phyloP scores from a whole-genome alignment of 2,113 vertebrate species.

The Sylvietta virens region DNA sequence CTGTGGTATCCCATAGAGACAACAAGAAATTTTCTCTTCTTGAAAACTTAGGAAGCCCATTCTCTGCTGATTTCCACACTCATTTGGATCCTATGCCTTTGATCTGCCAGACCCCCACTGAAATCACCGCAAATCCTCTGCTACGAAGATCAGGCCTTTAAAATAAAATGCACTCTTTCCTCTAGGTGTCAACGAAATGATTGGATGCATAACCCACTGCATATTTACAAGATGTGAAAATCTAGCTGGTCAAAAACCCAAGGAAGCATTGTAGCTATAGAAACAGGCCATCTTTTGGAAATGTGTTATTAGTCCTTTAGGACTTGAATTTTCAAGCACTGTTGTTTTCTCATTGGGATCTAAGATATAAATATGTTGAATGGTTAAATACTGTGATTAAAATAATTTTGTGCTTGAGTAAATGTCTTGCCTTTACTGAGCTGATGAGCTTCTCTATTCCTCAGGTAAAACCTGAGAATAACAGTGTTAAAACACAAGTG shows the following conservation, averaged over 20 bases:
- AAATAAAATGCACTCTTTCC: neutral
- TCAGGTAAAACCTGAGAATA: neutral
- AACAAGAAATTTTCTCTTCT: neutral
- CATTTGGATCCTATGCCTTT: neutral
- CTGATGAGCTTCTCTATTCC: neutral
- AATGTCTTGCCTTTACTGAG: neutral
- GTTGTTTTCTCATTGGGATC: neutral
- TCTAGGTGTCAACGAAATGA: neutral
- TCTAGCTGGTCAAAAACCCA: neutral
- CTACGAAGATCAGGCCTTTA: neutral
- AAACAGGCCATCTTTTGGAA: slow-evolving; percentile 14
- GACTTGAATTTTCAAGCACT: neutral
- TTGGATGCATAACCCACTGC: neutral
- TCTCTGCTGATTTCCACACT: neutral
- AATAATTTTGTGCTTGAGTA: neutral
- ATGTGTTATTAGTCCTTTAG: neutral
- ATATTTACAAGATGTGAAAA: neutral
- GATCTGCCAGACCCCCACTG: neutral
- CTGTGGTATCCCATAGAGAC: neutral
- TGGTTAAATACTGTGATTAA: neutral
- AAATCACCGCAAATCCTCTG: neutral
- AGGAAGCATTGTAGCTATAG: neutral
- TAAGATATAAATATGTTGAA: neutral
- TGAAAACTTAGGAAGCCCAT: neutral
- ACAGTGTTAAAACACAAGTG: neutral